phyloP scores from a whole-genome alignment of 2,797 vertebrate species.

The Sebastolobus altivelis region DNA sequence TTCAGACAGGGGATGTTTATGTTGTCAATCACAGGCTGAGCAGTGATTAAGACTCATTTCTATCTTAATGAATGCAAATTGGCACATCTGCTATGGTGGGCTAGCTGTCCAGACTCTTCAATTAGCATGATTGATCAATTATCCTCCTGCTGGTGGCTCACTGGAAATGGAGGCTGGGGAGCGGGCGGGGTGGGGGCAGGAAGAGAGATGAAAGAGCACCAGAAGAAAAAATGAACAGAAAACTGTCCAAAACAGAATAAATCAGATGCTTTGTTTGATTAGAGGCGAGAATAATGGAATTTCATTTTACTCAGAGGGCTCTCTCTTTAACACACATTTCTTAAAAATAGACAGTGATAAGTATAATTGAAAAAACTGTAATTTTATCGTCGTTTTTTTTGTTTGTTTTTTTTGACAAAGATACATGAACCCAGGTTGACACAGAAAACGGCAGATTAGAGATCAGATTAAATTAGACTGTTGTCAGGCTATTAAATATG shows the following conservation, averaged over 20 bases:
- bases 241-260: slow-evolving; percentile 40
- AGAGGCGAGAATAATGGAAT: slow-evolving; percentile 48
- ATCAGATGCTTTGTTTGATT: slow-evolving; percentile 64
- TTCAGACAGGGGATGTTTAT: slow-evolving; percentile 80
- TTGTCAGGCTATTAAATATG: no score
- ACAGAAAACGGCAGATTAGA: neutral
- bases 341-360: slow-evolving; percentile 24
- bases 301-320: slow-evolving; percentile 31
- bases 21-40: slow-evolving; percentile 85
- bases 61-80: slow-evolving; percentile 90
- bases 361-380: slow-evolving; percentile 5
- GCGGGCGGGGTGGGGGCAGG: neutral
- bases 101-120: slow-evolving; percentile 88
- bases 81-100: slow-evolving; percentile 89
- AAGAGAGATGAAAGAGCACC: slow-evolving; percentile 58
- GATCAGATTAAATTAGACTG: slow-evolving; percentile 17
- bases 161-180: slow-evolving; percentile 69
- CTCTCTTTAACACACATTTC: slow-evolving; percentile 18
- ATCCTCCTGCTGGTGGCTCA: slow-evolving; percentile 82
- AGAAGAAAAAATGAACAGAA: slow-evolving; percentile 28
- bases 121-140: slow-evolving; percentile 92
- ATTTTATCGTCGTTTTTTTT: slow-evolving; percentile 2
- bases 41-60: slow-evolving; percentile 87
- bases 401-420: neutral
- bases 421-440: neutral